Evolutionary conservation across 2,888 invertebrate species (phyloP), one percentile per base, ranked within the genome.

Genomic region (Caenorhabditis sulstoni): DNA sequence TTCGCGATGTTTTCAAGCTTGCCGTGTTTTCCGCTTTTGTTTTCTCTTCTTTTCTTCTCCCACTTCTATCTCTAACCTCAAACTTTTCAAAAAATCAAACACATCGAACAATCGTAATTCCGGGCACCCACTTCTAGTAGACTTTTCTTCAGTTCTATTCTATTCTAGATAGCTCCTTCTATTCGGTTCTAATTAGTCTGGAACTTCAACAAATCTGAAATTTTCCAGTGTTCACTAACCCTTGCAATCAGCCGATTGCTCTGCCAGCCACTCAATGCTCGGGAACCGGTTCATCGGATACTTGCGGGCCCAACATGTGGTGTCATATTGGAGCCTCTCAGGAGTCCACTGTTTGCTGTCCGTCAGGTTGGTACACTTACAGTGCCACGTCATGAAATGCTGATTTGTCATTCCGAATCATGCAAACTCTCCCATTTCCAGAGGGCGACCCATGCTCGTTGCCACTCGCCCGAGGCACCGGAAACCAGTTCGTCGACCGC

Each of bases 291-390:
- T 58, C 78, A 7, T 58, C 74, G 2, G 77, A 85, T 52, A 84
- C 85, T 11, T 86, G 85, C 49, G 82, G 81, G 39, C 22, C 80
- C 29, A 81, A 79, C 47, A 82, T 83, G 29, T 89, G 87, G 86
- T 89, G 89, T 59, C 89, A 89, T 64, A 79, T 89, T 29, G 89
- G 89, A 45, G 81, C 87, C 41, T 82, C 74, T 8, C 82, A 81
- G 9, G 88, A 87, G 20, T 86, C 87, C 0, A 84, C 87, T 1
- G 85, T 88, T 7, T 89, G 89, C 77, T 89, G 89, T 74, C 88
- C 88, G 14, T 85, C 84, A 20, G 87, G 87, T 87, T 44, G 3
- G 52, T 29, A 1, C n/a, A n/a, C n/a, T 18, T 11, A 11, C 9
- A 52, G 52, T 14, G 52, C 23, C 29, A 29, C 29, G 29, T 29